Conservation (phyloP, 2,113 vertebrate genomes). For the Brachyhypopomus gauderio region DNA sequence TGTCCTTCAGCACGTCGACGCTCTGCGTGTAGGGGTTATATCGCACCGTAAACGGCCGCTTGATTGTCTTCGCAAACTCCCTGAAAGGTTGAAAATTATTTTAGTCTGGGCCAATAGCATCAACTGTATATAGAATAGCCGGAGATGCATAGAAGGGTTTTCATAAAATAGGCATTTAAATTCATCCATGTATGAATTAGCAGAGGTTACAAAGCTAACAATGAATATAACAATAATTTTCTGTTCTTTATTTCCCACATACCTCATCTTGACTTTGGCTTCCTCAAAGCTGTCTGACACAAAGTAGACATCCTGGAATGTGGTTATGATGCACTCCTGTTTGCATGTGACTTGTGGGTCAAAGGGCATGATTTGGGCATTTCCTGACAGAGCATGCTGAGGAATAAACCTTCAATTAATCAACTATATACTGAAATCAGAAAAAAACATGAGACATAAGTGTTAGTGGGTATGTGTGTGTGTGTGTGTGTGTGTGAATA, state of each 20-base stretch:
- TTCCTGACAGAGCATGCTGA: conserved; percentile 92
- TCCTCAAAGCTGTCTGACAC: conserved; percentile 98
- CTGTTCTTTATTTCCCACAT: conserved; percentile 16
- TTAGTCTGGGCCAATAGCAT: neutral
- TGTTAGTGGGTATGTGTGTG: neutral
- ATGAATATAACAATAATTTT: neutral
- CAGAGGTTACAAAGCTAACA: too few relatives aligned
- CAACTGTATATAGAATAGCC: neutral
- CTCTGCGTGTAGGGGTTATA: conserved; percentile 97
- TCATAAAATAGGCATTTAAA: neutral
- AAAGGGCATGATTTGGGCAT: conserved; percentile 88
- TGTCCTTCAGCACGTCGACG: conserved; percentile 89
- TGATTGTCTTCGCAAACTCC: conserved; percentile 97
- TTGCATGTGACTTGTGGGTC: conserved; percentile 92
- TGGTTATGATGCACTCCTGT: conserved; percentile 97
- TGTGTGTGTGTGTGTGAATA: neutral
- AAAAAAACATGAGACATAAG: neutral
- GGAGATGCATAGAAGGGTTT: neutral
- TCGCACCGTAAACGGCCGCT: conserved; percentile 92
- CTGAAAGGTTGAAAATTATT: conserved; percentile 64
- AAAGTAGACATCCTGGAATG: conserved; percentile 96
- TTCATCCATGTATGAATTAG: neutral
- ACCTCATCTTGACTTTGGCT: conserved; percentile 99
- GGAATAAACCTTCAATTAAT: conserved; percentile 53
- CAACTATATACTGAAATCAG: neutral